These are phyloP conservation scores for Macrobrachium rosenbergii DNA, from an alignment of 1,140 invertebrate genomes.

Conservation along the genomic window DNA sequence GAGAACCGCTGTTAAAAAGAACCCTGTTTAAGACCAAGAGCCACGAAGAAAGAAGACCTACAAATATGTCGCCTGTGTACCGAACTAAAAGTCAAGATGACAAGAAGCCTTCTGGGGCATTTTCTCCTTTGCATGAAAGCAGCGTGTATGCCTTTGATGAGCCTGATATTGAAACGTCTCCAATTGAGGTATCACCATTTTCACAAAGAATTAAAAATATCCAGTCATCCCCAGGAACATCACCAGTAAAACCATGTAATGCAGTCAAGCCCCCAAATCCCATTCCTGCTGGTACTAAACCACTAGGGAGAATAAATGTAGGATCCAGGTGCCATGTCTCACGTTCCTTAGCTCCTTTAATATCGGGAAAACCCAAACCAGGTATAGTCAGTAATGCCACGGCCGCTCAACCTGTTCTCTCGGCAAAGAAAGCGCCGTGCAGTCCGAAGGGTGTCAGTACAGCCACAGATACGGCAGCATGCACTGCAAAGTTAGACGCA, in stretches of 20 bases:
- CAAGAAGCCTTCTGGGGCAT: conserved; percentile 73
- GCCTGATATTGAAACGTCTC: conserved; percentile 73
- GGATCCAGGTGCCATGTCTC: conserved; percentile 20
- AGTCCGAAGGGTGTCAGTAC: conserved; percentile 16
- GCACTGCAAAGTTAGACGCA: not conserved
- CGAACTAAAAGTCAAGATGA: conserved; percentile 72
- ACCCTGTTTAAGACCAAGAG: conserved; percentile 74
- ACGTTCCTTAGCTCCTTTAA: conserved; percentile 32
- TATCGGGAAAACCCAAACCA: conserved; percentile 29
- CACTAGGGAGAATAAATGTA: not conserved
- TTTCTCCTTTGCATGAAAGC: conserved; percentile 79
- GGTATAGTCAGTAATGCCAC: not conserved
- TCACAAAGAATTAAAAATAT: conserved; percentile 64
- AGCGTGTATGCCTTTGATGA: conserved; percentile 80
- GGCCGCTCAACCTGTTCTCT: not conserved
- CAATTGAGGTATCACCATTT: conserved; percentile 68
- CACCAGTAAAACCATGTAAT: conserved; percentile 45
- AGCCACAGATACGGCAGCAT: conserved; percentile 12
- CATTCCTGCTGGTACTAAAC: not conserved
- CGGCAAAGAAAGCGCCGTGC: not conserved
- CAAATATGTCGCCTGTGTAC: conserved; percentile 73
- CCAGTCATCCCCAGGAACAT: conserved; percentile 50
- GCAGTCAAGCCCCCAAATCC: conserved; percentile 24
- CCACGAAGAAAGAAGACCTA: conserved; percentile 72
- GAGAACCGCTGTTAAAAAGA: conserved; percentile 72